Evolutionary conservation across 1,140 invertebrate species (phyloP).

Genomic region (Drosophila burlai): DNA sequence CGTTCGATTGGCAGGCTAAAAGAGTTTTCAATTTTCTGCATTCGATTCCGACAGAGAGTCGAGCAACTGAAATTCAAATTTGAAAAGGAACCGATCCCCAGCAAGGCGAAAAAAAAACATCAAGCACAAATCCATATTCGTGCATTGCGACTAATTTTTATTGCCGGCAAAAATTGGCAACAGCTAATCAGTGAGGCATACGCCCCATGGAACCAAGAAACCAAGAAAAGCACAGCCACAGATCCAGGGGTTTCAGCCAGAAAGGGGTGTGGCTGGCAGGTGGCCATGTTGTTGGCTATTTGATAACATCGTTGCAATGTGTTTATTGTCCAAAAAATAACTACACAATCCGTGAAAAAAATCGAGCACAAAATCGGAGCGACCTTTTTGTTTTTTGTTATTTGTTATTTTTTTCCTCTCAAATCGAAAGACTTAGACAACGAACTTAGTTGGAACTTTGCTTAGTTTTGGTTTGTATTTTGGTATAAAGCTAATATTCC

Average conservation of each 20-base stretch:
- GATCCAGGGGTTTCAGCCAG: constrained; percentile 12
- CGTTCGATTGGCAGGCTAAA: constrained; percentile 64
- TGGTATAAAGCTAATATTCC: neutral
- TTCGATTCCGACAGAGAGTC: constrained; percentile 26
- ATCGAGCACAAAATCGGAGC: constrained; percentile 48
- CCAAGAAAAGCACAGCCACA: neutral
- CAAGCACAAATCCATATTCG: constrained; percentile 64
- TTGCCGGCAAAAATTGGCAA: constrained; percentile 77
- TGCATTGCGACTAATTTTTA: constrained; percentile 80
- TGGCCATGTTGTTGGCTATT: constrained; percentile 63
- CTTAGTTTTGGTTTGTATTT: constrained; percentile 8
- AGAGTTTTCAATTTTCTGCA: constrained; percentile 61
- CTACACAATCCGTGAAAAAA: constrained; percentile 67
- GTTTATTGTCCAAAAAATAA: constrained; percentile 79
- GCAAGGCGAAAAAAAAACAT: constrained; percentile 17
- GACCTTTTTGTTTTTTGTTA: constrained; percentile 43
- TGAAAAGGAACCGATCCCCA: constrained; percentile 39
- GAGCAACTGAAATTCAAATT: constrained; percentile 57
- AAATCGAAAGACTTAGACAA: constrained; percentile 78
- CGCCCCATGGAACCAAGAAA: constrained; percentile 52
- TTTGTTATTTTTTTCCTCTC: constrained; percentile 21
- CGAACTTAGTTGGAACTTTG: constrained; percentile 51
- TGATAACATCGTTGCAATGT: constrained; percentile 81
- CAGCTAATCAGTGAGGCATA: constrained; percentile 76
- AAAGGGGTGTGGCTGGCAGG: constrained; percentile 74